Percentiles rank a stretch among this genome's conserved stretches.
phyloP scores from a whole-genome alignment of 2,113 vertebrate species.

The Grallaria varia region DNA sequence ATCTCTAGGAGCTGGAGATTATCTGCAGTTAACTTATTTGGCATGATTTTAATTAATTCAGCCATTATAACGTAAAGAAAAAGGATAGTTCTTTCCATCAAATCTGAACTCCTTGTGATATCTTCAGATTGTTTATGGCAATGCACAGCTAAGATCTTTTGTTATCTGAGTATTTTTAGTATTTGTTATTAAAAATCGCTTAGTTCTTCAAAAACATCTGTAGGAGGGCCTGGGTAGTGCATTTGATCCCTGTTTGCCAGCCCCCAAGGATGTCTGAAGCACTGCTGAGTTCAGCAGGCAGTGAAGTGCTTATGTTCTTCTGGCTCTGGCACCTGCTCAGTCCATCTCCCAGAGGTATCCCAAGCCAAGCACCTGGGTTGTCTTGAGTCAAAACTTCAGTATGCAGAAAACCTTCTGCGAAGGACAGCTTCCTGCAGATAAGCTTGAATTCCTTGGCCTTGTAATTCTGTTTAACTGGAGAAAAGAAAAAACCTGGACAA shows the following conservation, averaged over 20 bases:
- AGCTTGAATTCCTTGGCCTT: background rate
- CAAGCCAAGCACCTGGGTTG: background rate
- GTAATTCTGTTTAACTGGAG: background rate
- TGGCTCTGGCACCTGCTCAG: background rate
- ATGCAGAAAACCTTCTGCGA: background rate
- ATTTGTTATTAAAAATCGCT: background rate
- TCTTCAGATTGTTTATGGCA: background rate
- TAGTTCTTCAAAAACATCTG: background rate
- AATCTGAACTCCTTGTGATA: background rate
- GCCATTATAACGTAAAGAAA: background rate
- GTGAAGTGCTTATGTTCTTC: background rate
- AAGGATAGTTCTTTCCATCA: background rate
- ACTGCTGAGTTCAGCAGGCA: background rate
- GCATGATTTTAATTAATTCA: background rate
- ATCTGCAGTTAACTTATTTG: background rate
- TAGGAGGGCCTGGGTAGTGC: background rate
- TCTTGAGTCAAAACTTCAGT: background rate
- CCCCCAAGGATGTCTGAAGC: background rate
- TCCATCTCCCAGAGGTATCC: background rate
- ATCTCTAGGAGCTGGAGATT: background rate
- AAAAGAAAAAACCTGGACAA: background rate
- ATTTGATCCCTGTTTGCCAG: background rate
- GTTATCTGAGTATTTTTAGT: background rate
- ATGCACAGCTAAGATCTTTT: background rate
- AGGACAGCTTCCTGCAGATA: background rate